Base-by-base conservation (phyloP, 2,888 invertebrate species). In the Himalopsyche tibetana region DNA sequence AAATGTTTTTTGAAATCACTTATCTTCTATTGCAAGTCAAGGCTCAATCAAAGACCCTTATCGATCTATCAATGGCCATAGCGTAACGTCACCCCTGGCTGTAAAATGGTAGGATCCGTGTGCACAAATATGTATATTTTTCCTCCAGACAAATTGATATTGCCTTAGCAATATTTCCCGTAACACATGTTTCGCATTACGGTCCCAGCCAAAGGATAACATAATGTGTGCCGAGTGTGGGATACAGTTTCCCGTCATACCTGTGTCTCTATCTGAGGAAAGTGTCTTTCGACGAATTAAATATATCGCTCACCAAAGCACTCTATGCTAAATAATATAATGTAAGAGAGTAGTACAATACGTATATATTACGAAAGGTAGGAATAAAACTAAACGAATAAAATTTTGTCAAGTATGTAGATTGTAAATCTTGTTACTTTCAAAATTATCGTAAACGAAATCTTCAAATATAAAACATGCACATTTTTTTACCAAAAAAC, bases 151-250 rank as follows among this genome's bases (percentile, higher is more conserved):
- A 88, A 88, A 88, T 88, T 88, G 88, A 88, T 88, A 88, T 88
- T 88, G 88, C 88, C 86, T 84, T 84, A 80, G 87, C 88, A 87
- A 88, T 88, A 88, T 88, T 87, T 88, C 84, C 86, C 87, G 88
- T 85, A 88, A 87, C 88, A 88, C 85, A 88, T 88, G 88, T 87
- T 86, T 82, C 55, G 87, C 84, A 88, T 88, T 86, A 86, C 86
- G 55, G 88, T 55, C 38, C 55, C 56, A 82, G 79, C 80, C 82
- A 82, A 82, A 82, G 86, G 82, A 63, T 86, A 82, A 63, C 55
- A 82, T 84, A 63, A 84, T 81, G 81, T 55, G 86, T 83, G 63
- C 84, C 82, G 63, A 63, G 63, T 63, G 63, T 19, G 28, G 63
- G 42, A 40, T 40, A 80, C 42, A 80, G 38, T 80, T 80, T 80